Evolutionary conservation across 2,888 invertebrate genomes (phyloP).

Genomic region (Ypsolopha sequella): DNA sequence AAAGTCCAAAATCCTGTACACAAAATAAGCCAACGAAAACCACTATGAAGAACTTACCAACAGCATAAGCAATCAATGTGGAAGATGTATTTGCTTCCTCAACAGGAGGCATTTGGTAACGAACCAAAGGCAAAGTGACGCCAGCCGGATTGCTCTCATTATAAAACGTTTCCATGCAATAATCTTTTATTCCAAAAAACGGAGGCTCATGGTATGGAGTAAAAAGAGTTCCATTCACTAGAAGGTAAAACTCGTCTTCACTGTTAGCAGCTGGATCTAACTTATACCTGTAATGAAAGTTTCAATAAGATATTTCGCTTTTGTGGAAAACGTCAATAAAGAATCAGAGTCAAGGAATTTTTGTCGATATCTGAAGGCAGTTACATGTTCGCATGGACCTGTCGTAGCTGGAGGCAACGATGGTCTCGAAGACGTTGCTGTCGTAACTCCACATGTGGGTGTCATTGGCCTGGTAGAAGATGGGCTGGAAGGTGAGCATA

Average conservation of each 20-base stretch:
- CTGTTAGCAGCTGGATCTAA: constrained; percentile 56
- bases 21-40: neutral
- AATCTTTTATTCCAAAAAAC: constrained; percentile 64
- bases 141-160: constrained; percentile 50
- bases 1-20: neutral
- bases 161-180: constrained; percentile 73
- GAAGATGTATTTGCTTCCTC: constrained; percentile 44
- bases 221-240: constrained; percentile 71
- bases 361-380: neutral
- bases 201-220: constrained; percentile 54
- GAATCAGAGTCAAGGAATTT: neutral
- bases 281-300: constrained; percentile 54
- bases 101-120: constrained; percentile 42
- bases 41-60: constrained; percentile 29
- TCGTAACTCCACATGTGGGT: constrained; percentile 58
- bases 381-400: constrained; percentile 36
- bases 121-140: constrained; percentile 66
- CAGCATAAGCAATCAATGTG: constrained; percentile 47
- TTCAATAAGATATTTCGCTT: neutral
- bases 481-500: constrained; percentile 57
- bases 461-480: constrained; percentile 63
- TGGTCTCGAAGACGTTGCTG: constrained; percentile 60
- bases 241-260: constrained; percentile 68
- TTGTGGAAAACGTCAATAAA: too few relatives aligned
- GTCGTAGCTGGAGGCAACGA: constrained; percentile 67